Percentiles rank a stretch among this genome's conserved stretches.
Conservation (phyloP, 1,140 invertebrate genomes). For the Polyergus mexicanus region DNA sequence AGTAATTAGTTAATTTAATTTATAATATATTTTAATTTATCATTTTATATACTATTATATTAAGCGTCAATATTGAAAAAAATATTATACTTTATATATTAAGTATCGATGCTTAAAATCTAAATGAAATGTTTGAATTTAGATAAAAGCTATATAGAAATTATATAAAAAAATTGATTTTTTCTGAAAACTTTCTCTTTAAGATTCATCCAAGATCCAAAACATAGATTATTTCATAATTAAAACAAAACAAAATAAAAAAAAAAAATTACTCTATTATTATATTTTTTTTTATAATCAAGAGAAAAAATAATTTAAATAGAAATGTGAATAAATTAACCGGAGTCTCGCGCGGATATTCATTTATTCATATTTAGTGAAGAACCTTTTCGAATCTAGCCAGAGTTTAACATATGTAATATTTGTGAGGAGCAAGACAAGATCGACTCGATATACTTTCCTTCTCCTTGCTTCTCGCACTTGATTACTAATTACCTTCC, state of each 20-base stretch:
- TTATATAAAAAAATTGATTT: not conserved
- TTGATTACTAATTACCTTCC: conserved; percentile 48
- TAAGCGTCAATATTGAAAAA: not conserved
- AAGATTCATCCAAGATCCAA: not conserved
- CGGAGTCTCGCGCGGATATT: not conserved
- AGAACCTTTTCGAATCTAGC: not conserved
- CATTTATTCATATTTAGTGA: not conserved
- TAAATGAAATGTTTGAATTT: not conserved
- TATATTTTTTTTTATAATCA: not conserved
- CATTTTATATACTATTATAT: not conserved
- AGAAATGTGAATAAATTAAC: not conserved
- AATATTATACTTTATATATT: not conserved
- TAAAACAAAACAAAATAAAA: too few relatives aligned
- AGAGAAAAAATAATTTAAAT: not conserved
- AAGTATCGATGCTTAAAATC: not conserved
- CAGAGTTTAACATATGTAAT: not conserved
- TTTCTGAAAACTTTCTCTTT: not conserved
- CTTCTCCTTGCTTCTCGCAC: not conserved
- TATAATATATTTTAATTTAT: not conserved
- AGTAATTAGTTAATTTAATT: not conserved
- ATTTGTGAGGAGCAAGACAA: conserved; percentile 2
- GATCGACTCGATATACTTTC: not conserved
- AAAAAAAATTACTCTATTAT: not conserved
- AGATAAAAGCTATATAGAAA: not conserved
- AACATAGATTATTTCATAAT: not conserved